phyloP scores from a whole-genome alignment of 2,113 vertebrate genomes.

The Entelurus aequoreus region DNA sequence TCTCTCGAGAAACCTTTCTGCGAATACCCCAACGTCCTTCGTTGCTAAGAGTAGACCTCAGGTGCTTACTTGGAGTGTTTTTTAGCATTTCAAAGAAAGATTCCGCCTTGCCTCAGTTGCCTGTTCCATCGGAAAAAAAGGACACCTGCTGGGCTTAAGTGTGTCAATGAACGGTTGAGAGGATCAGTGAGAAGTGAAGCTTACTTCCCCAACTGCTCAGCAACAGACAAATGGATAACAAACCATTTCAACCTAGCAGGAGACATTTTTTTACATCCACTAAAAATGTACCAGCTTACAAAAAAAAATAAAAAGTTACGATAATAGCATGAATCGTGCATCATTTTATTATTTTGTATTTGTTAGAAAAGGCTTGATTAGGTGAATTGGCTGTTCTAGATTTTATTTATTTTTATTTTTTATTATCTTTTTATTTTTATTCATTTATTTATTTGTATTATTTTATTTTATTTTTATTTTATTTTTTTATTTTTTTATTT shows the following conservation, averaged over 20 bases:
- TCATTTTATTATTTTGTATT: no score
- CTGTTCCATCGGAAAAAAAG: slow-evolving; percentile 61
- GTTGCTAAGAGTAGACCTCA: slow-evolving; percentile 44
- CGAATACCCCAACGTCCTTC: slow-evolving; percentile 41
- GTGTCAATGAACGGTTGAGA: slow-evolving; percentile 60
- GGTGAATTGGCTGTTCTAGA: no score
- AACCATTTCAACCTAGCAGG: slow-evolving; percentile 60
- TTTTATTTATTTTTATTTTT: no score
- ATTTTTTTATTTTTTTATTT: no score
- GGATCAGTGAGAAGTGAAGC: slow-evolving; percentile 61
- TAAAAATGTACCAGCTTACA: slow-evolving; percentile 1
- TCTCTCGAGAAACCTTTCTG: slow-evolving; percentile 55
- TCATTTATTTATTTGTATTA: no score
- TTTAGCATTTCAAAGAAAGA: slow-evolving; percentile 50
- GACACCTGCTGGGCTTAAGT: slow-evolving; percentile 58
- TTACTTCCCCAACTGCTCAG: slow-evolving; percentile 47
- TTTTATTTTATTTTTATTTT: no score
- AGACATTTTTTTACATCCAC: slow-evolving; percentile 28
- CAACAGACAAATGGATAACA: slow-evolving; percentile 60
- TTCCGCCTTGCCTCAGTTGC: slow-evolving; percentile 51
- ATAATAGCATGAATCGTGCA: no score
- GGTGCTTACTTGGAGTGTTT: slow-evolving; percentile 33
- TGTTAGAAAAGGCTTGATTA: no score
- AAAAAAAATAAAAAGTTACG: not conserved
- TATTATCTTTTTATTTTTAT: no score